Percentiles rank a stretch among this genome's conserved stretches.
These are phyloP conservation scores for Lobophora halterata DNA, from an alignment of 2,888 invertebrate species.

Conservation along the genomic window DNA sequence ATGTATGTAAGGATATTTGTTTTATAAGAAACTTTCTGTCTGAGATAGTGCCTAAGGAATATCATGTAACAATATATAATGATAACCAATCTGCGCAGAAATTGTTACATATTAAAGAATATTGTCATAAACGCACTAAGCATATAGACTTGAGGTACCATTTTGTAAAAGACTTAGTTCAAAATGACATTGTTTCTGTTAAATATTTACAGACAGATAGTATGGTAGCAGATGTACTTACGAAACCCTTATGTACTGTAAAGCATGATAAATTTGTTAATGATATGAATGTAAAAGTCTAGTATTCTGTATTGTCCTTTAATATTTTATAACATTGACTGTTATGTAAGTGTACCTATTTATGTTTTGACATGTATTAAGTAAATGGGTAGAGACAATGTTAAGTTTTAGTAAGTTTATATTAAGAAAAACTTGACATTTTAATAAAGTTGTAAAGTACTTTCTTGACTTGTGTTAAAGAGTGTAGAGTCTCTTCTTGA, in stretches of 20 bases:
- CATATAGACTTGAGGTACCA: constrained; percentile 14
- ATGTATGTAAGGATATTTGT: constrained; percentile 21
- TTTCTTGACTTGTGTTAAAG: no score
- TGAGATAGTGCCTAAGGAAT: background rate
- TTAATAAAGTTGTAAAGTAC: no score
- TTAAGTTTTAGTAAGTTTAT: no score
- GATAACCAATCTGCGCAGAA: constrained; percentile 15
- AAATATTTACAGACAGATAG: constrained; percentile 6
- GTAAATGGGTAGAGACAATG: no score
- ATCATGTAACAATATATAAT: constrained; percentile 4
- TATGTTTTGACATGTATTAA: no score
- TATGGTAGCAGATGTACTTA: constrained; percentile 12
- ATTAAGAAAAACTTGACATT: no score
- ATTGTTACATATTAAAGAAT: no score
- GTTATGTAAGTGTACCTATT: no score
- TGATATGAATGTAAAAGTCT: no score
- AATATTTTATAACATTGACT: no score
- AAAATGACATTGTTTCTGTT: background rate
- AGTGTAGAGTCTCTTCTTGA: no score
- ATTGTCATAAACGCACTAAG: constrained; percentile 10
- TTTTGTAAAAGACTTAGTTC: constrained; percentile 2
- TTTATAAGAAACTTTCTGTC: constrained; percentile 8
- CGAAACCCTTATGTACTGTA: constrained; percentile 3
- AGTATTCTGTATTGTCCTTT: no score
- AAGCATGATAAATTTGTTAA: constrained; percentile 5